Conservation (phyloP, 2,113 vertebrate genomes). For the Scophthalmus maximus region DNA sequence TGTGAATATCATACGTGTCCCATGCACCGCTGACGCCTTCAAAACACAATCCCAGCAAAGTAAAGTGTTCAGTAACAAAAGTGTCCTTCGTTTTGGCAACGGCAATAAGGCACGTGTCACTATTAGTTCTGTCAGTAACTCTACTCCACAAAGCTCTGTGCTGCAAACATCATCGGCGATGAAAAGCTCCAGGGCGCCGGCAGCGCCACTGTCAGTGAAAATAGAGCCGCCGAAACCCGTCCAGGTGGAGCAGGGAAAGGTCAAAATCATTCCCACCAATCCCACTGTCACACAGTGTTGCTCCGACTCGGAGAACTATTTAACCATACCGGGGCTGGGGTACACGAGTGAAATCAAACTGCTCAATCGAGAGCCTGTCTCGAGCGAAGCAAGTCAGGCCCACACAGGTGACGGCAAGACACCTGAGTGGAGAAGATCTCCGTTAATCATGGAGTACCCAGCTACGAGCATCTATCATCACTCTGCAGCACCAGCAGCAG, state of each 20-base stretch:
- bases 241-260: conserved; percentile 61
- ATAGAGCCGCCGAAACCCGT: conserved; percentile 65
- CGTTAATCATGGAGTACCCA: conserved; percentile 72
- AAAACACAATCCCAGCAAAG: conserved; percentile 61
- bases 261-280: conserved; percentile 49
- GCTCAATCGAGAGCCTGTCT: conserved; percentile 32
- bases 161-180: conserved; percentile 41
- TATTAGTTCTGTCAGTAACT: conserved; percentile 46
- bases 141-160: conserved; percentile 43
- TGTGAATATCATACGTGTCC: conserved; percentile 59
- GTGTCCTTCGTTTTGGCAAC: conserved; percentile 73
- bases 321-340: conserved; percentile 87
- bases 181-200: conserved; percentile 58
- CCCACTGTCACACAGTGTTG: conserved; percentile 50
- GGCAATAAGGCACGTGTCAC: conserved; percentile 68
- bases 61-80: conserved; percentile 71
- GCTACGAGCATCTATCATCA: conserved; percentile 82
- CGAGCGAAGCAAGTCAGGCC: conserved; percentile 26
- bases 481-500: conserved; percentile 60
- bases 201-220: conserved; percentile 75
- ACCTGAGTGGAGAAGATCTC: conserved; percentile 62
- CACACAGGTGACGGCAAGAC: conserved; percentile 55
- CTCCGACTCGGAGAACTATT: conserved; percentile 88
- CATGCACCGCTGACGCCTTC: conserved; percentile 44
- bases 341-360: conserved; percentile 59